Evolutionary conservation across 2,888 invertebrate genomes (phyloP).

Genomic region (Drosophila infuscata): DNA sequence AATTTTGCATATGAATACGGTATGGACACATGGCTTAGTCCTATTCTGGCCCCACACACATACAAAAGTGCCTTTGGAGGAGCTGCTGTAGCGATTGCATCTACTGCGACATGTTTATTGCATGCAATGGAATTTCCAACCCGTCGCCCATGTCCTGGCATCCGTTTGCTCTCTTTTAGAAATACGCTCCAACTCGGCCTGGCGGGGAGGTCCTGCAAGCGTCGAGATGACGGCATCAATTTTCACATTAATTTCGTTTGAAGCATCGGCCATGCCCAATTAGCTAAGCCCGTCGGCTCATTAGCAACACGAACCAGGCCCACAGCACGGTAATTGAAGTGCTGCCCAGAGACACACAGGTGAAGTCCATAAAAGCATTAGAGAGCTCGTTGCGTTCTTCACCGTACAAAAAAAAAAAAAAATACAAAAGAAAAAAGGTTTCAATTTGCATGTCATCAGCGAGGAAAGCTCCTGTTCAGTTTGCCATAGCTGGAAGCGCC

Average conservation of each 20-base stretch:
- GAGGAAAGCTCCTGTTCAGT: neutral
- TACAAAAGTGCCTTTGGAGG: neutral
- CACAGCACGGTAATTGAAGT: slow-evolving; percentile 20
- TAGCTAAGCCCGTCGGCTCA: slow-evolving; percentile 55
- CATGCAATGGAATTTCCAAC: slow-evolving; percentile 41
- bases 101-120: slow-evolving; percentile 46
- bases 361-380: slow-evolving; percentile 27
- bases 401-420: too few species aligned
- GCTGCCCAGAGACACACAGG: slow-evolving; percentile 13
- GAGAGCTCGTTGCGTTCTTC: slow-evolving; percentile 10
- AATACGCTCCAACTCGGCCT: neutral
- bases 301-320: slow-evolving; percentile 56
- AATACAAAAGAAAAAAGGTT: slow-evolving; percentile 1
- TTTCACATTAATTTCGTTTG: slow-evolving; percentile 66
- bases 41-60: neutral
- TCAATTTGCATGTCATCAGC: slow-evolving; percentile 43
- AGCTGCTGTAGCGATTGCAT: slow-evolving; percentile 12
- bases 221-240: slow-evolving; percentile 45
- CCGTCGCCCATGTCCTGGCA: neutral
- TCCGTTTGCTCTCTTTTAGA: neutral
- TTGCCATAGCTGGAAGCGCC: neutral
- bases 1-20: slow-evolving; percentile 69
- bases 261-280: slow-evolving; percentile 51
- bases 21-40: slow-evolving; percentile 43
- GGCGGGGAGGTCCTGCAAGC: neutral